Conservation (phyloP, 1,140 invertebrate genomes). For the Hormaphis cornu region DNA sequence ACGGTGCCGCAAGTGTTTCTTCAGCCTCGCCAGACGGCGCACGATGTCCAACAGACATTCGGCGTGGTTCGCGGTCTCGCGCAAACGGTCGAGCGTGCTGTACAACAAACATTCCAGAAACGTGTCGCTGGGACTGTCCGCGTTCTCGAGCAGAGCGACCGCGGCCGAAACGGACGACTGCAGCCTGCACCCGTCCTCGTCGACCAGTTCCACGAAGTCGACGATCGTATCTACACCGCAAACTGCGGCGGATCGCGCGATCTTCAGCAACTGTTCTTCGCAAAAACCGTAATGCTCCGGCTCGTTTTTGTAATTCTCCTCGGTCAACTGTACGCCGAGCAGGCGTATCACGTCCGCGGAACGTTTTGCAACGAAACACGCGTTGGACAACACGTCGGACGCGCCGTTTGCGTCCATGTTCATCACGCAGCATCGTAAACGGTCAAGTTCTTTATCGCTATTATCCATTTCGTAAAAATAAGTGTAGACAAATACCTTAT, state of each 20-base stretch:
- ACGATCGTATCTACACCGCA: neutral
- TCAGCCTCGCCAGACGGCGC: too few relatives aligned
- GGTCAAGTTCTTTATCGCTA: neutral
- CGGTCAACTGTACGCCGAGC: neutral
- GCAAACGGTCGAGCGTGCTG: neutral
- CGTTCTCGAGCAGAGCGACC: neutral
- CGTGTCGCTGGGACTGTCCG: neutral
- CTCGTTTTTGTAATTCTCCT: neutral
- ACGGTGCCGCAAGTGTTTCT: neutral
- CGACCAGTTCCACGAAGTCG: conserved; percentile 10
- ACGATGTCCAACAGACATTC: neutral
- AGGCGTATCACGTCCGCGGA: neutral
- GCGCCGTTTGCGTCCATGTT: neutral
- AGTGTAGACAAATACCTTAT: neutral
- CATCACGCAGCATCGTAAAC: neutral
- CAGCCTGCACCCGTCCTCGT: neutral
- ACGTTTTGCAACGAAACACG: neutral
- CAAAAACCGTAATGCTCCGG: neutral
- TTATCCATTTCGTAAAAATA: conserved; percentile 15
- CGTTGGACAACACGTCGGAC: neutral
- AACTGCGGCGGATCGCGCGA: neutral
- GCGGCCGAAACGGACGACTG: neutral
- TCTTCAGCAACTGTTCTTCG: neutral
- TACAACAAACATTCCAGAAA: neutral
- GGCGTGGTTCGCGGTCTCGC: neutral